phyloP scores from a whole-genome alignment of 2,888 invertebrate species.

The Agrochola lychnidis region DNA sequence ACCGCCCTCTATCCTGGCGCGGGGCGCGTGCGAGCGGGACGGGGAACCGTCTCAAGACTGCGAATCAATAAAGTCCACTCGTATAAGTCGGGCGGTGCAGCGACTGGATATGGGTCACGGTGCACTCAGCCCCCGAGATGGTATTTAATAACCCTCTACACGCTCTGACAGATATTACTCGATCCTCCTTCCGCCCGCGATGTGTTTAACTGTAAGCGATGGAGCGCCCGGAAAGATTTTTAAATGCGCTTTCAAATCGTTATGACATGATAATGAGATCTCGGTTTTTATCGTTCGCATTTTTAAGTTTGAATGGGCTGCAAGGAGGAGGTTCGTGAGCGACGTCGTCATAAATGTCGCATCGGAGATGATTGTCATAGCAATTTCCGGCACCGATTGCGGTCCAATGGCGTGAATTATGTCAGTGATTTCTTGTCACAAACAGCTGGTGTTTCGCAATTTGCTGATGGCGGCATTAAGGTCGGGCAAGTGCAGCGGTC shows the following conservation, averaged over 20 bases:
- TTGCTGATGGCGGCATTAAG: slow-evolving; percentile 89
- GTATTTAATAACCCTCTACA: slow-evolving; percentile 86
- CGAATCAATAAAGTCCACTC: slow-evolving; percentile 91
- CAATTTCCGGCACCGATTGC: slow-evolving; percentile 79
- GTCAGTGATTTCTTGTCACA: slow-evolving; percentile 86
- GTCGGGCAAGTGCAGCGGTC: slow-evolving; percentile 85
- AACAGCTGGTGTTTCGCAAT: slow-evolving; percentile 89
- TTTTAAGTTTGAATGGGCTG: slow-evolving; percentile 55
- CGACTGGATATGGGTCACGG: slow-evolving; percentile 88
- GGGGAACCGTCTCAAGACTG: slow-evolving; percentile 89
- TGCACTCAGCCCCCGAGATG: slow-evolving; percentile 85
- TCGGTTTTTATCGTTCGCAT: slow-evolving; percentile 61
- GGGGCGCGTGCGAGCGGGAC: slow-evolving; percentile 79
- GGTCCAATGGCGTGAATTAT: slow-evolving; percentile 84
- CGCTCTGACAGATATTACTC: slow-evolving; percentile 84
- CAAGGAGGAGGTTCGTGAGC: slow-evolving; percentile 54
- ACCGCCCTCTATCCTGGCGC: slow-evolving; percentile 70
- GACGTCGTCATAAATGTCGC: slow-evolving; percentile 66
- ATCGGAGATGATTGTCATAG: slow-evolving; percentile 78
- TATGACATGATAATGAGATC: slow-evolving; percentile 69
- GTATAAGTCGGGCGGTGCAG: slow-evolving; percentile 89
- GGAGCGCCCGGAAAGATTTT: slow-evolving; percentile 67
- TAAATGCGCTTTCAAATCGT: slow-evolving; percentile 73
- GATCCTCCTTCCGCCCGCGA: slow-evolving; percentile 71
- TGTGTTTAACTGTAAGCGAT: slow-evolving; percentile 72